Percentiles rank a stretch among this genome's conserved stretches.
Evolutionary conservation across 1,140 invertebrate species (phyloP).

Genomic region (Globodera rostochiensis): DNA sequence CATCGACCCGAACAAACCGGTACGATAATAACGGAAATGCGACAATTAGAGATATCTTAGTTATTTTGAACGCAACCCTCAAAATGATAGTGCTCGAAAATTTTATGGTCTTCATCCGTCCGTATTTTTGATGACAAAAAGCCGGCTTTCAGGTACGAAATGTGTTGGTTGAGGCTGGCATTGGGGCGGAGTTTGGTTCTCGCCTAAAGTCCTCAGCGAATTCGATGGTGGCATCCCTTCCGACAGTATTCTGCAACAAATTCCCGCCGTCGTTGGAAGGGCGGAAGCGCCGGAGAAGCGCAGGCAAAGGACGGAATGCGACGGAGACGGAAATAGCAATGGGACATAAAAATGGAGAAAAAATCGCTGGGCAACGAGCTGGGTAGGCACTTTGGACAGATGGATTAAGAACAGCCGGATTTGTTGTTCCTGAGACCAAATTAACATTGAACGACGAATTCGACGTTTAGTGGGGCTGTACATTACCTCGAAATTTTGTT

Average conservation of each 20-base stretch:
- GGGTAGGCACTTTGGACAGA: too few species aligned
- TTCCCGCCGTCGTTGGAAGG: background rate
- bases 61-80: too few species aligned
- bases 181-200: slow-evolving; percentile 22
- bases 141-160: slow-evolving; percentile 19
- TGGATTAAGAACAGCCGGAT: too few species aligned
- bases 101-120: too few species aligned
- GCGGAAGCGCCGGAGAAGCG: background rate
- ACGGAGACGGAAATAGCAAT: background rate
- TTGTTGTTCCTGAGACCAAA: too few species aligned
- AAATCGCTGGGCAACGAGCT: background rate
- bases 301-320: background rate
- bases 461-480: too few species aligned
- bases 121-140: too few species aligned
- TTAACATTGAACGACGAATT: too few species aligned
- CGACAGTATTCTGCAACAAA: background rate
- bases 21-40: background rate
- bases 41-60: background rate
- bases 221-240: background rate
- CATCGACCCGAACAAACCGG: slow-evolving; percentile 32
- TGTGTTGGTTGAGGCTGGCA: slow-evolving; percentile 38
- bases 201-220: slow-evolving; percentile 10
- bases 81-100: too few species aligned
- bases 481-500: too few species aligned
- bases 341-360: background rate